Conservation (phyloP, 2,113 vertebrate species). For the Chaetodon auriga region DNA sequence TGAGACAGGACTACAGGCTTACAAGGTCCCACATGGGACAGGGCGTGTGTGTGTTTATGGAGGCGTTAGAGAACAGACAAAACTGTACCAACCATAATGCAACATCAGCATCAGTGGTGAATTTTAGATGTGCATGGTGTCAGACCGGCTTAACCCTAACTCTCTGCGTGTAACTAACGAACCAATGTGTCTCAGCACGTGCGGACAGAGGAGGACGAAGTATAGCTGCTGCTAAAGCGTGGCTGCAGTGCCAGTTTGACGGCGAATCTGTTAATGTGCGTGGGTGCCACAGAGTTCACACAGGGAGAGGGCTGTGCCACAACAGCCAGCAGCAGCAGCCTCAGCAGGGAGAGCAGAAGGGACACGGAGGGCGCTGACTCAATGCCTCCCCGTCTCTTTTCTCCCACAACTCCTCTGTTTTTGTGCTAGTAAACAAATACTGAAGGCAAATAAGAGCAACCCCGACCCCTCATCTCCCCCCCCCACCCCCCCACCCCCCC, state of each 20-base stretch:
- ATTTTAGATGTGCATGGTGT: background rate
- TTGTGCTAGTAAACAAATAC: slow-evolving; percentile 66
- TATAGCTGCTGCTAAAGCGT: background rate
- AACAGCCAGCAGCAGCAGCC: slow-evolving; percentile 45
- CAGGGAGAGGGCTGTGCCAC: slow-evolving; percentile 43
- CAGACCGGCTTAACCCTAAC: background rate
- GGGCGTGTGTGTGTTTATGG: background rate
- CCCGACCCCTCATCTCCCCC: background rate
- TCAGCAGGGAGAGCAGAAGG: slow-evolving; percentile 44
- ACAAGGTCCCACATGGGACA: background rate
- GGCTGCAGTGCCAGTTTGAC: background rate
- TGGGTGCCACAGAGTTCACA: slow-evolving; percentile 40
- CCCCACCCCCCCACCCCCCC: background rate
- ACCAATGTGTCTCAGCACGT: background rate
- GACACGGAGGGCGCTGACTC: slow-evolving; percentile 54
- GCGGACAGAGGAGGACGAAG: background rate
- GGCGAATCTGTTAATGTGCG: background rate
- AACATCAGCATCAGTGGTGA: background rate
- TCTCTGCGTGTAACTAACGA: background rate
- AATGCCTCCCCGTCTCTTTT: slow-evolving; percentile 44
- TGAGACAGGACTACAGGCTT: slow-evolving; percentile 14
- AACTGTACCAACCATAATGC: background rate
- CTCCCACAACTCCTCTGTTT: slow-evolving; percentile 52
- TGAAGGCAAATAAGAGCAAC: slow-evolving; percentile 51
- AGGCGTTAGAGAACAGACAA: background rate